phyloP scores from a whole-genome alignment of 2,797 vertebrate species.

The Pantherophis vulpinus region DNA sequence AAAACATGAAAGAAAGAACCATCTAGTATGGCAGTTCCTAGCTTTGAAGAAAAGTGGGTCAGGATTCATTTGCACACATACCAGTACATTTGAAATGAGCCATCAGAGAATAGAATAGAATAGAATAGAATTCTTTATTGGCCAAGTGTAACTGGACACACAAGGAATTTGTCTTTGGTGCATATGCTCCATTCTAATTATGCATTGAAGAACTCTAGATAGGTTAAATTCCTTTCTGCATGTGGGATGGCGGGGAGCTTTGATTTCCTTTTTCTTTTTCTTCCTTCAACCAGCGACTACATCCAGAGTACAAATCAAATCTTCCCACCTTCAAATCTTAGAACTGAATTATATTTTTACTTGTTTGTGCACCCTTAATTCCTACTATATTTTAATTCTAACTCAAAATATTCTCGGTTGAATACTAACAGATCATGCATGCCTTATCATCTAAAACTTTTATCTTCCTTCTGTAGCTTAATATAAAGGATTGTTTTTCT shows the following conservation, averaged over 20 bases:
- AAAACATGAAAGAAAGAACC: neutral
- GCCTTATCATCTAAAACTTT: no score
- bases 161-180: no score
- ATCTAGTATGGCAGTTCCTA: neutral
- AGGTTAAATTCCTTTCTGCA: neutral
- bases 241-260: accelerated
- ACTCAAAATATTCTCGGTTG: neutral
- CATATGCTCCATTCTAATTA: neutral
- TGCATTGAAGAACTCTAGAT: neutral
- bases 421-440: neutral
- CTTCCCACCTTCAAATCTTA: neutral
- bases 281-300: neutral
- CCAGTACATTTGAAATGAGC: neutral
- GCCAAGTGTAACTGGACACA: no score
- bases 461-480: neutral
- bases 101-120: neutral
- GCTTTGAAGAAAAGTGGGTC: neutral
- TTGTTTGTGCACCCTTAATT: neutral
- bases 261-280: neutral
- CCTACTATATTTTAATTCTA: neutral
- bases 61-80: neutral
- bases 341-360: neutral
- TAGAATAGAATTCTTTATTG: no score
- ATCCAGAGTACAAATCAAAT: neutral
- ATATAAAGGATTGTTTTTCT: neutral